Evolutionary conservation across 2,113 vertebrate genomes (phyloP).

Genomic region (Apaloderma vittatum): DNA sequence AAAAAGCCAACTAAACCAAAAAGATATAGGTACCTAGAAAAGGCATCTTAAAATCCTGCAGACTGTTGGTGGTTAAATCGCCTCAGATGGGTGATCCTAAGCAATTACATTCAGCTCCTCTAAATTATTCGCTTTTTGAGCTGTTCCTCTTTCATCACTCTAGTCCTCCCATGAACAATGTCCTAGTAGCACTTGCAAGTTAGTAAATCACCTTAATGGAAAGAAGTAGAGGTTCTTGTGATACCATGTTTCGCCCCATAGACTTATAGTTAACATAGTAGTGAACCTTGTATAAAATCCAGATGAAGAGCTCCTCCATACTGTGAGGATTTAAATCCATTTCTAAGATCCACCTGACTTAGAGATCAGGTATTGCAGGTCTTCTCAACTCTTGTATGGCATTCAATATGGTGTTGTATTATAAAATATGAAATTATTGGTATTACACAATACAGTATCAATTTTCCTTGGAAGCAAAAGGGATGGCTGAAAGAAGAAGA

Average conservation of each 20-base stretch:
- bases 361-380: neutral
- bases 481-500: neutral
- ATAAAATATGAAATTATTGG: neutral
- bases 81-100: neutral
- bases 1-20: neutral
- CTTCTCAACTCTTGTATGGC: neutral
- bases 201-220: neutral
- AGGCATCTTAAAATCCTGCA: neutral
- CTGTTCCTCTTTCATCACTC: neutral
- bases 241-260: neutral
- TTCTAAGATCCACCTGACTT: neutral
- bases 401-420: neutral
- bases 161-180: neutral
- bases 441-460: neutral
- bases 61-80: neutral
- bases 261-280: neutral
- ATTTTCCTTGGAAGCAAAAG: neutral
- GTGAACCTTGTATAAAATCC: neutral
- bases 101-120: neutral
- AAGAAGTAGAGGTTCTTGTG: neutral
- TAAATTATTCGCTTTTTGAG: neutral
- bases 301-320: neutral
- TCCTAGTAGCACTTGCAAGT: neutral
- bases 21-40: neutral
- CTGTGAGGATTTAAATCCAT: neutral